These are phyloP conservation scores for Hypena proboscidalis DNA, from an alignment of 2,888 invertebrate genomes.

Conservation along the genomic window DNA sequence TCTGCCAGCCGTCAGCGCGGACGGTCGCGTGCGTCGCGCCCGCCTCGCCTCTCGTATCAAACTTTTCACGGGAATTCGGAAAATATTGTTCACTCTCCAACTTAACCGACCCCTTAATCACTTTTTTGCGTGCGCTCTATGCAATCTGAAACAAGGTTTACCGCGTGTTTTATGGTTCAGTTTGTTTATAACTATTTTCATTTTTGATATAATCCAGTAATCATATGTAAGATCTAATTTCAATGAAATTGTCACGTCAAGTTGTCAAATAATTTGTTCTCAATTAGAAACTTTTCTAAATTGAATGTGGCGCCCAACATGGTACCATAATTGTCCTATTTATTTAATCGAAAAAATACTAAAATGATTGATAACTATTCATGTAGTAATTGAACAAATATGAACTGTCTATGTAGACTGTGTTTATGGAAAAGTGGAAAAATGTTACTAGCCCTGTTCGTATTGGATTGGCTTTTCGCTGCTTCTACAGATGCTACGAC, in stretches of 20 bases:
- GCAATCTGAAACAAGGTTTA: conserved; percentile 61
- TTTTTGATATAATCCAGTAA: conserved; percentile 23
- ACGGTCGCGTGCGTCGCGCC: conserved; percentile 54
- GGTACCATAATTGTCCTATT: conserved; percentile 28
- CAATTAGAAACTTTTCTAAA: conserved; percentile 12
- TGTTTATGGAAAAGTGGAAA: conserved; percentile 61
- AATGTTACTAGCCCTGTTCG: conserved; percentile 63
- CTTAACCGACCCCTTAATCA: conserved; percentile 70
- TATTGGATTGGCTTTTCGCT: conserved; percentile 74
- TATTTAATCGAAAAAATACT: no score
- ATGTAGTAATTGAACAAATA: conserved; percentile 23
- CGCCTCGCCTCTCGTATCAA: conserved; percentile 54
- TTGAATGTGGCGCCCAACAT: conserved; percentile 52
- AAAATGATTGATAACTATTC: conserved; percentile 7
- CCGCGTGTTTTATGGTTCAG: conserved; percentile 63
- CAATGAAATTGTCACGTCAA: conserved; percentile 20
- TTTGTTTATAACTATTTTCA: conserved; percentile 42
- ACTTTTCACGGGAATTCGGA: conserved; percentile 80
- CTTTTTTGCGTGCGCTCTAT: conserved; percentile 76
- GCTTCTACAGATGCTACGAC: conserved; percentile 69
- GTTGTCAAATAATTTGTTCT: conserved; percentile 18
- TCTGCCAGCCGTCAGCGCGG: conserved; percentile 50
- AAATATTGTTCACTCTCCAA: conserved; percentile 62
- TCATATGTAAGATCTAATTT: conserved; percentile 25
- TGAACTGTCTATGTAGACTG: conserved; percentile 48